phyloP scores from a whole-genome alignment of 2,888 invertebrate species.

The Agapetus fuscipes region DNA sequence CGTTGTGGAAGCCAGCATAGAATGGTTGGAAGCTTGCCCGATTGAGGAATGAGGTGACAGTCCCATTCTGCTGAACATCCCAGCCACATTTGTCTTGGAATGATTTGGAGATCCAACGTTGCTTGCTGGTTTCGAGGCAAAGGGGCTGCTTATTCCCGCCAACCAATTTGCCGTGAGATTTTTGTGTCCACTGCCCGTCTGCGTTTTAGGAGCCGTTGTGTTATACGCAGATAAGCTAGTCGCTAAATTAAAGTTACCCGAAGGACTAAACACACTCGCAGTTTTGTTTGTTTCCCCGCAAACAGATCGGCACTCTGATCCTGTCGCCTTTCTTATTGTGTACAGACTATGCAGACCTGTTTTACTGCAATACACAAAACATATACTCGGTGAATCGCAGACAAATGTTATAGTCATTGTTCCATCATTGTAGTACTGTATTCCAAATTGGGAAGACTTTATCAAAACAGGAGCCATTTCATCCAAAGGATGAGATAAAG shows the following conservation, averaged over 20 bases:
- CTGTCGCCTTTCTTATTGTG: conserved; percentile 62
- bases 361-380: conserved; percentile 70
- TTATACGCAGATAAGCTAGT: conserved; percentile 25
- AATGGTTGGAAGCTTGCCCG: conserved; percentile 37
- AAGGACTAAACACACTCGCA: conserved; percentile 36
- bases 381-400: conserved; percentile 66
- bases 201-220: conserved; percentile 4
- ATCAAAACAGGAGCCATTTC: conserved; percentile 79
- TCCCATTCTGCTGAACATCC: conserved; percentile 38
- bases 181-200: conserved; percentile 6
- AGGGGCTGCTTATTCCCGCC: conserved; percentile 32
- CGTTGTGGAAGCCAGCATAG: conserved; percentile 40
- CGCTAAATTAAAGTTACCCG: conserved; percentile 32
- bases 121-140: conserved; percentile 31
- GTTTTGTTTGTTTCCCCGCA: conserved; percentile 44
- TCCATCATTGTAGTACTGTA: conserved; percentile 54
- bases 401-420: conserved; percentile 66
- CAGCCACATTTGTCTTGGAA: conserved; percentile 38
- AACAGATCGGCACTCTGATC: conserved; percentile 59
- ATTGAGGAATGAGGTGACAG: conserved; percentile 40
- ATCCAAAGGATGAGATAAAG: conserved; percentile 81
- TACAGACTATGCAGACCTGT: conserved; percentile 74
- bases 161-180: conserved; percentile 32
- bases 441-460: conserved; percentile 47
- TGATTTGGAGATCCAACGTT: conserved; percentile 30